Percentiles rank a stretch among this genome's conserved stretches.
These are phyloP conservation scores for Dascyllus trimaculatus DNA, from an alignment of 2,113 vertebrate genomes.

Conservation along the genomic window DNA sequence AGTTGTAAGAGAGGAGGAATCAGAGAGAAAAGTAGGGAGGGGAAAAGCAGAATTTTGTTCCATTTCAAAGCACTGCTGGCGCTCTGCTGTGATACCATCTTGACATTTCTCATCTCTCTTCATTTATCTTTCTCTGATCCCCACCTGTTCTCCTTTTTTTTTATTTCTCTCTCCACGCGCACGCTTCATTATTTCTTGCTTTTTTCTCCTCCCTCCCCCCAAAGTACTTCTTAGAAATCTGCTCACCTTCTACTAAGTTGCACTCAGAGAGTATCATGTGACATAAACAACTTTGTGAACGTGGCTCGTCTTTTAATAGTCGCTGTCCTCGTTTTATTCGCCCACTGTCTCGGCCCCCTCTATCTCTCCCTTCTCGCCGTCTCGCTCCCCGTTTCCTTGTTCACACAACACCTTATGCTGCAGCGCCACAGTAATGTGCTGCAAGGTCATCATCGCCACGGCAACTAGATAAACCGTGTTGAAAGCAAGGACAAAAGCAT, in stretches of 20 bases:
- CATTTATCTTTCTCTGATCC: conserved; percentile 55
- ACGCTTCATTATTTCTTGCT: conserved; percentile 8
- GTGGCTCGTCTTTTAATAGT: conserved; percentile 72
- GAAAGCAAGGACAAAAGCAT: conserved; percentile 57
- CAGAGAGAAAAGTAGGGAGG: neutral
- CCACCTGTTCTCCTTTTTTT: conserved; percentile 46
- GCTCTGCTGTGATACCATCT: conserved; percentile 35
- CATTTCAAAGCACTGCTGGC: conserved; percentile 32
- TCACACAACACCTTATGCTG: conserved; percentile 72
- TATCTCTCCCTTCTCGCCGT: conserved; percentile 29
- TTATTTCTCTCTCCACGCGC: conserved; percentile 1
- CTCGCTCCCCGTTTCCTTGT: conserved; percentile 47
- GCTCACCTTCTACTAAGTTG: conserved; percentile 47
- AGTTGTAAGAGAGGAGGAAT: conserved; percentile 32
- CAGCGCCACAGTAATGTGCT: conserved; percentile 68
- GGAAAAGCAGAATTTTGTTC: conserved; percentile 12
- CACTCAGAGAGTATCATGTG: conserved; percentile 54
- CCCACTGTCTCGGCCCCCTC: conserved; percentile 40
- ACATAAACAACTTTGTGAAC: conserved; percentile 69
- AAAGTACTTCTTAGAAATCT: conserved; percentile 45
- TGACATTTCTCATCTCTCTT: conserved; percentile 51
- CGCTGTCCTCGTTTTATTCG: conserved; percentile 65
- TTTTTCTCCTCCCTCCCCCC: conserved; percentile 25
- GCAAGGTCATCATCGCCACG: conserved; percentile 70
- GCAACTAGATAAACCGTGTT: conserved; percentile 58